These are phyloP conservation scores for Xiphophorus birchmanni DNA, from an alignment of 2,797 vertebrate species.

Conservation along the genomic window DNA sequence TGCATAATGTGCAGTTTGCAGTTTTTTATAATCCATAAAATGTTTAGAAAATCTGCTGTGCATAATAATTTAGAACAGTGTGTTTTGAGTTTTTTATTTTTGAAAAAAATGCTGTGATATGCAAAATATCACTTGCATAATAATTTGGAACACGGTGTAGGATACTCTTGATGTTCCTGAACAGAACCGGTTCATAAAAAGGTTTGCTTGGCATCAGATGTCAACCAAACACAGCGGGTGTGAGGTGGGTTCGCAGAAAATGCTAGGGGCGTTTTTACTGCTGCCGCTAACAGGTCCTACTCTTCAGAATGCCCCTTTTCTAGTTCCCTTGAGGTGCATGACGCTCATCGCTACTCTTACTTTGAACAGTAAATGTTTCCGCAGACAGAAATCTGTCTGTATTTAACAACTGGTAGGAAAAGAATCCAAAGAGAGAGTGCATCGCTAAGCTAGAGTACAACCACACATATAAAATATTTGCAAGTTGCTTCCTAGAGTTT, in stretches of 20 bases:
- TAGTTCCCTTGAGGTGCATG: not conserved
- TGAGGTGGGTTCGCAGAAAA: not conserved
- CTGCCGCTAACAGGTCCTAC: not conserved
- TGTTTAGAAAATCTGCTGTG: too few relatives aligned
- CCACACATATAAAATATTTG: not conserved
- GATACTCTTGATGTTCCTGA: not conserved
- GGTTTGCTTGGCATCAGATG: not conserved
- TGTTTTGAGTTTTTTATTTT: too few relatives aligned
- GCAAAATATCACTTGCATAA: too few relatives aligned
- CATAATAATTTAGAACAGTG: too few relatives aligned
- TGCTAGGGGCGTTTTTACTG: not conserved
- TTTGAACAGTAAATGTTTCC: not conserved
- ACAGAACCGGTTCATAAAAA: not conserved
- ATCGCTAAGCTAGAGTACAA: not conserved
- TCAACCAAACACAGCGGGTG: not conserved
- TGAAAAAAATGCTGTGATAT: too few relatives aligned
- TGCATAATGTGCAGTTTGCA: too few relatives aligned
- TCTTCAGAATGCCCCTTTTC: not conserved
- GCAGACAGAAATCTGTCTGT: not conserved
- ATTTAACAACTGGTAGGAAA: not conserved
- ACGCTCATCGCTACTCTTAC: not conserved
- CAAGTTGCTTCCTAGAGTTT: not conserved
- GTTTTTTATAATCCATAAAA: too few relatives aligned
- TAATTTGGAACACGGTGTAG: too few relatives aligned
- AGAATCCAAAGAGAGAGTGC: not conserved